Base-by-base conservation (phyloP, 2,113 vertebrate genomes). In the Gasterosteus aculeatus region DNA sequence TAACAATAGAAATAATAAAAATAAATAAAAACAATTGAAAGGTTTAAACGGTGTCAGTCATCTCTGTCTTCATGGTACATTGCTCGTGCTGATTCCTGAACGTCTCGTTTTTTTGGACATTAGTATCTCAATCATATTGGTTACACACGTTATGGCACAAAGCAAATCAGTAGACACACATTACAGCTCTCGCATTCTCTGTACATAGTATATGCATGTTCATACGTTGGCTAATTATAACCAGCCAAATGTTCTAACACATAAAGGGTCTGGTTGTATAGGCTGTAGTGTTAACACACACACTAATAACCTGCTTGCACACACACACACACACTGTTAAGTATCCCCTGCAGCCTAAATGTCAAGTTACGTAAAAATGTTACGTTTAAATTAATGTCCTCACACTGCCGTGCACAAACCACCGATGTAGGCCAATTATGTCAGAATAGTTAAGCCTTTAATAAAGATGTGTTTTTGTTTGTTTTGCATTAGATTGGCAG, bases 191-290 rank as follows among this genome's bases (percentile, higher is more conserved):
- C n/a, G 42, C 18, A 51, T 15, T 10, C 19, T 16, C 42, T 15
- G 11, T 42, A 42, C 12, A 65, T 7, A 66, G 38, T 22, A 35
- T 31, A 62, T 14, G 19, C 10, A 35, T 51, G 14, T 38, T 42
- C 18, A 35, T 29, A 39, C 44, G 49, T 60, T 31, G 61, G 41
- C 29, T 41, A 49, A 44, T 19, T 39, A 63, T 54, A 14, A 77
- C 38, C 41, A 53, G 19, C 44, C 69, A 75, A 69, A 66, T 66
- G 33, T 9, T 42, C 38, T 63, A 38, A 74, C 22, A 47, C 54
- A 47, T 11, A 68, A 42, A 69, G 57, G 75, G 51, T 71, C 72
- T 61, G 54, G 33, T 88, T 78, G 88, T 73, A 64, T 88, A 87
- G 84, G 88, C 19, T 1, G 44, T 22, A 6, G 35, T 66, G 72